Conservation (phyloP, 2,113 vertebrate species). For the Cyanocitta stelleri region DNA sequence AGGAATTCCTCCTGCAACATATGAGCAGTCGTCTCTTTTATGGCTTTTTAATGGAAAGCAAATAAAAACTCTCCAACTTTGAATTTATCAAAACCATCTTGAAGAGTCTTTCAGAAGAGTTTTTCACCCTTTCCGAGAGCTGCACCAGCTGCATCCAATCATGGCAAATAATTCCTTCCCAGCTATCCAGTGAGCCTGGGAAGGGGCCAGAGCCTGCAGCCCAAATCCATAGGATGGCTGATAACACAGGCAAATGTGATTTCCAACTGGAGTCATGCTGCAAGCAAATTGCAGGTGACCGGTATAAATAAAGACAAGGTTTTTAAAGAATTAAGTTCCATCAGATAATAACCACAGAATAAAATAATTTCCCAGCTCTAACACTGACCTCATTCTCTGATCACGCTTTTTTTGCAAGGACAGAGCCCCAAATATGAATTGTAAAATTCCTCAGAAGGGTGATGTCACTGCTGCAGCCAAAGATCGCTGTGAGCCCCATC, state of each 20-base stretch:
- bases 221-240: neutral
- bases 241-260: neutral
- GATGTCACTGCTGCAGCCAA: neutral
- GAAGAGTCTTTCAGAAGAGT: neutral
- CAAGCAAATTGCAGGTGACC: neutral
- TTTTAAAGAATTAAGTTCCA: neutral
- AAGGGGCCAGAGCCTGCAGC: neutral
- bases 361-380: neutral
- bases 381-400: neutral
- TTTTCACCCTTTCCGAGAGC: neutral
- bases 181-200: neutral
- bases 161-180: neutral
- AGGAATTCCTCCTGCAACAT: neutral
- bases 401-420: neutral
- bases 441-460: neutral
- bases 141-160: neutral
- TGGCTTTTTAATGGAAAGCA: neutral
- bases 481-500: neutral
- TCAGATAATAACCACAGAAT: neutral
- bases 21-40: neutral
- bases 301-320: no score
- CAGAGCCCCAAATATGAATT: accelerated
- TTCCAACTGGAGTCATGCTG: neutral
- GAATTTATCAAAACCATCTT: slow-evolving; percentile 13
- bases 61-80: neutral